Evolutionary conservation across 2,888 invertebrate species (phyloP).

Genomic region (Mechanitis mazaeus): DNA sequence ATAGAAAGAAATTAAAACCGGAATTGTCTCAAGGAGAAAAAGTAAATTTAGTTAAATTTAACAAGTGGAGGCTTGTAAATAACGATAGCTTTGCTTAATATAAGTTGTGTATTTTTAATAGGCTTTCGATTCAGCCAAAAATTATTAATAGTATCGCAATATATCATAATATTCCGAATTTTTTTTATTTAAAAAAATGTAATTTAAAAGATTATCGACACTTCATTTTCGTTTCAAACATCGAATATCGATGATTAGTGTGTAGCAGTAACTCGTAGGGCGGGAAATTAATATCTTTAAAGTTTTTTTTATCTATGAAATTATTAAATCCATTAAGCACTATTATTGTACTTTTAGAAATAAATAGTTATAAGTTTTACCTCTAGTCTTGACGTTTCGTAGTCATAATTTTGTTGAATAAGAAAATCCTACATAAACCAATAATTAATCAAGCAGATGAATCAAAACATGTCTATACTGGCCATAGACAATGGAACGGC

Average conservation of each 20-base stretch:
- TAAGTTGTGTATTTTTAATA: slow-evolving; percentile 4
- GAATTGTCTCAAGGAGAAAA: slow-evolving; percentile 58
- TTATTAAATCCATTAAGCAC: slow-evolving; percentile 38
- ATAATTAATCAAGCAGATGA: slow-evolving; percentile 1
- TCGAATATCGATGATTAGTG: slow-evolving; percentile 34
- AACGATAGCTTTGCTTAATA: slow-evolving; percentile 44
- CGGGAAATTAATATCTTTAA: slow-evolving; percentile 9
- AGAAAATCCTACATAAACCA: slow-evolving; percentile 16
- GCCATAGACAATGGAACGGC: not conserved
- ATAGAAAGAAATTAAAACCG: slow-evolving; percentile 58
- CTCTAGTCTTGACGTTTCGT: slow-evolving; percentile 68
- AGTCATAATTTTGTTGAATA: slow-evolving; percentile 57
- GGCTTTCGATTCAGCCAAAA: not conserved
- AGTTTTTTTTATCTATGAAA: slow-evolving; percentile 26
- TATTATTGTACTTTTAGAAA: slow-evolving; percentile 38
- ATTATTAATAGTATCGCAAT: no score
- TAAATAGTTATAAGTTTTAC: slow-evolving; percentile 54
- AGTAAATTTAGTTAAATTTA: slow-evolving; percentile 40
- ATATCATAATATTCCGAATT: no score
- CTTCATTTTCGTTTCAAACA: slow-evolving; percentile 39
- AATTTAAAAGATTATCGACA: slow-evolving; percentile 13
- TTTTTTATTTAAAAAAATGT: no score
- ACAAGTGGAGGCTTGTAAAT: slow-evolving; percentile 63
- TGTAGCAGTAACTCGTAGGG: slow-evolving; percentile 15
- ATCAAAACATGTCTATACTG: slow-evolving; percentile 6